These are phyloP conservation scores for Sapajus apella DNA, from an alignment of 2,113 vertebrate species.

Conservation along the genomic window DNA sequence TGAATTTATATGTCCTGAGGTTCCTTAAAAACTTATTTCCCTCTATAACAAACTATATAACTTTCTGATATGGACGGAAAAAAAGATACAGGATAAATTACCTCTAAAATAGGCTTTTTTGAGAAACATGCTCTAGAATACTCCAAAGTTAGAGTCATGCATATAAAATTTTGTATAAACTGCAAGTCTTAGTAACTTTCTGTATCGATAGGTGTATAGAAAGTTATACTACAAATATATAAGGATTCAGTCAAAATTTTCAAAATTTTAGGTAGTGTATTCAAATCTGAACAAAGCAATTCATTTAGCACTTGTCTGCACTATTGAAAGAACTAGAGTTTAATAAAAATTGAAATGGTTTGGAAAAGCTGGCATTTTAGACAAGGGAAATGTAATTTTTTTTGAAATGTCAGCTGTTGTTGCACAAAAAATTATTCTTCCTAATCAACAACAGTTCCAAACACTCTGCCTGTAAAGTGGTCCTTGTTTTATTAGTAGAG, in stretches of 20 bases:
- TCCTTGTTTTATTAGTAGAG: neutral
- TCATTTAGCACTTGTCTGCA: neutral
- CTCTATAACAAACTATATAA: neutral
- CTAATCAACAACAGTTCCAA: neutral
- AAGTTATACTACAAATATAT: neutral
- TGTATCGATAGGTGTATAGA: neutral
- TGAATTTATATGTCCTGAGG: neutral
- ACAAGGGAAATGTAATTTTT: slow-evolving; percentile 10
- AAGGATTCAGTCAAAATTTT: neutral
- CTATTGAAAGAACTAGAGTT: neutral
- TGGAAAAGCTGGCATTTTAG: slow-evolving; percentile 65
- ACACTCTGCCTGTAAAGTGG: slow-evolving; percentile 9
- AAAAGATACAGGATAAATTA: neutral
- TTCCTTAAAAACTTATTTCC: slow-evolving; percentile 8
- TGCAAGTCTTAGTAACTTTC: neutral
- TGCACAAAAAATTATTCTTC: neutral
- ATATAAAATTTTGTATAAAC: neutral
- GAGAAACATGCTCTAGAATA: neutral
- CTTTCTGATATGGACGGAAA: neutral
- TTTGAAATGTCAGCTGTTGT: slow-evolving; percentile 12
- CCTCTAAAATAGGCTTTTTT: neutral
- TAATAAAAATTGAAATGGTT: neutral
- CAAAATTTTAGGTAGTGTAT: neutral
- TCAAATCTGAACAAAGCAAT: neutral
- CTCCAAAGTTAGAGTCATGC: neutral